A percentile compares a stretch with the other conserved stretches of the same genome.
Evolutionary conservation across 2,888 invertebrate genomes (phyloP).

Genomic region (Holacanthella duospinosa): DNA sequence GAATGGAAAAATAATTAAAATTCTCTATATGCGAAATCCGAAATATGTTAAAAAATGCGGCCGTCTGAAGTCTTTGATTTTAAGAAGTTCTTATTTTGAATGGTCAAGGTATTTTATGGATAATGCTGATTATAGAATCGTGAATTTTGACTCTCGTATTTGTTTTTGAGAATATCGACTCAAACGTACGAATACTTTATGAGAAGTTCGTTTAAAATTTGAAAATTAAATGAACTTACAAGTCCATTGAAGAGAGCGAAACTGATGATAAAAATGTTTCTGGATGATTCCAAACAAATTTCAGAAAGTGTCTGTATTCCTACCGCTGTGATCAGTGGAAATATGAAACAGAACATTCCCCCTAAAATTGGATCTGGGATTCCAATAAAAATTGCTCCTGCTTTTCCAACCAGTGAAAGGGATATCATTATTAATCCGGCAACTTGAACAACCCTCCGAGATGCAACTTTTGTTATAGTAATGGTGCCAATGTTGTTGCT

Average conservation of each 20-base stretch:
- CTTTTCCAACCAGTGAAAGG: constrained; percentile 63
- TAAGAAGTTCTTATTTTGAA: no score
- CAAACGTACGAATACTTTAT: no score
- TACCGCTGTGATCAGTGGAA: constrained; percentile 70
- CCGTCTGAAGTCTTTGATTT: no score
- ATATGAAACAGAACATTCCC: constrained; percentile 71
- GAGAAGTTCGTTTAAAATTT: no score
- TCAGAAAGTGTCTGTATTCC: constrained; percentile 68
- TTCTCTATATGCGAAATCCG: no score
- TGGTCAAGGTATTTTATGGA: no score
- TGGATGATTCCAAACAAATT: constrained; percentile 67
- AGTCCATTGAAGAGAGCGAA: constrained; percentile 76
- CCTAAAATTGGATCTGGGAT: constrained; percentile 72
- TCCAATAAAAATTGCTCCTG: constrained; percentile 66
- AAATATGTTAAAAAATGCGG: no score
- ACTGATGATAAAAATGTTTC: constrained; percentile 81
- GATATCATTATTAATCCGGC: constrained; percentile 62
- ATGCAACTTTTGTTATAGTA: constrained; percentile 72
- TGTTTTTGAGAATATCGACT: neutral
- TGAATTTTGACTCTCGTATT: no score
- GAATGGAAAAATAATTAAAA: no score
- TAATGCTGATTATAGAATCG: no score
- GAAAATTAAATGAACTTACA: constrained; percentile 39
- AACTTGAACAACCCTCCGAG: constrained; percentile 67
- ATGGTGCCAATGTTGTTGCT: constrained; percentile 84